Conservation (phyloP, 1,140 invertebrate genomes). For the Nilaparvata lugens region DNA sequence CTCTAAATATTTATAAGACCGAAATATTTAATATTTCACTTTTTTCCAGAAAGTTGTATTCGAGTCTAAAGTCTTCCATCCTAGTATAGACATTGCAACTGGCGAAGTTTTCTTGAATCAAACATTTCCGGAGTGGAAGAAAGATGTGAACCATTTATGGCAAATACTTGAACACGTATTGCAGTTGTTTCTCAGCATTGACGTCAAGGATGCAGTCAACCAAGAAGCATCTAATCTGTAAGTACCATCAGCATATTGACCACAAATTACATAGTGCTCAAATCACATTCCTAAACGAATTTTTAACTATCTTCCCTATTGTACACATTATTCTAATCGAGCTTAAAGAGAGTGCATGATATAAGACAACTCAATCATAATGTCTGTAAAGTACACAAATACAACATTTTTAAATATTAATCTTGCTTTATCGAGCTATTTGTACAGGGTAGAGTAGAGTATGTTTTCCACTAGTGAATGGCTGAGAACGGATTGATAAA, state of each 20-base stretch:
- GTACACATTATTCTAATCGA: too few relatives aligned
- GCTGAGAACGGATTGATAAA: too few relatives aligned
- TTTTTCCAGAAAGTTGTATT: slow-evolving; percentile 68
- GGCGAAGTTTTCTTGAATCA: slow-evolving; percentile 63
- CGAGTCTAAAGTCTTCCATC: slow-evolving; percentile 80
- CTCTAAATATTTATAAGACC: not conserved
- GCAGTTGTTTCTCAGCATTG: slow-evolving; percentile 69
- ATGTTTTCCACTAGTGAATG: too few relatives aligned
- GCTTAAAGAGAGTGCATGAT: too few relatives aligned
- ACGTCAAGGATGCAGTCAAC: slow-evolving; percentile 59
- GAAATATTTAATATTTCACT: not conserved
- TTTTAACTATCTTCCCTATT: too few relatives aligned
- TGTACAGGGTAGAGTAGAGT: too few relatives aligned
- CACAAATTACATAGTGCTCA: too few relatives aligned
- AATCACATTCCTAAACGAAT: too few relatives aligned
- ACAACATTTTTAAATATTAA: too few relatives aligned
- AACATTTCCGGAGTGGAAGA: slow-evolving; percentile 78
- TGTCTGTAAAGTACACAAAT: too few relatives aligned
- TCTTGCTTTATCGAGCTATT: too few relatives aligned
- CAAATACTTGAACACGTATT: slow-evolving; percentile 79
- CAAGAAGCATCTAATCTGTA: slow-evolving; percentile 47
- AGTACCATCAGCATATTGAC: not conserved
- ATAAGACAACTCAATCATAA: too few relatives aligned
- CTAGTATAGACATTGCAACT: slow-evolving; percentile 65
- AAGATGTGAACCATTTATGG: slow-evolving; percentile 74